Percentiles rank a stretch among this genome's conserved stretches.
Conservation (phyloP, 2,113 vertebrate species). For the Pangasianodon hypophthalmus region DNA sequence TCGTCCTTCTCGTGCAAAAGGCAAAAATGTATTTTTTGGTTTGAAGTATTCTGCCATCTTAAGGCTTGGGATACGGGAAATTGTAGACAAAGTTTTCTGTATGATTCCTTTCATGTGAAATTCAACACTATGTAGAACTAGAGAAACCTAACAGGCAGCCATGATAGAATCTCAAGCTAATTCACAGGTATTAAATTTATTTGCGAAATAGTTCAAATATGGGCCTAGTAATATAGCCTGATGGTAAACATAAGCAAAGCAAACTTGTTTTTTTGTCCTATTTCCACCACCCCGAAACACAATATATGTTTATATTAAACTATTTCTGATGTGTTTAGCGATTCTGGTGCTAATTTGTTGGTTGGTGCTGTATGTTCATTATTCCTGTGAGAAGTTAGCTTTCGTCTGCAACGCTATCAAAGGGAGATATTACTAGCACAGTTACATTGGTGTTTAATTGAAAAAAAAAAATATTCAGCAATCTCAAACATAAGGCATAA, state of each 20-base stretch:
- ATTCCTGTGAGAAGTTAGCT: too few relatives aligned
- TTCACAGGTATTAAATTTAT: background rate
- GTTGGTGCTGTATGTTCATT: too few relatives aligned
- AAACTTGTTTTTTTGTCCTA: background rate
- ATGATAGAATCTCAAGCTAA: background rate
- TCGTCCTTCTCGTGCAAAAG: background rate
- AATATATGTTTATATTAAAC: too few relatives aligned
- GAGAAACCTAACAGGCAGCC: background rate
- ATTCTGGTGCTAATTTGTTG: too few relatives aligned
- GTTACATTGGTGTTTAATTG: background rate
- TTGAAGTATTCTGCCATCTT: background rate
- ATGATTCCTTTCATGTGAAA: background rate
- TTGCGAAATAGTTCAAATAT: background rate
- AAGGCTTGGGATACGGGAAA: background rate
- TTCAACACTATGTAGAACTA: background rate
- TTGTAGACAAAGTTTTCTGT: background rate
- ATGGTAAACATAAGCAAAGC: background rate
- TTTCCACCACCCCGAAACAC: too few relatives aligned
- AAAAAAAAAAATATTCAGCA: background rate
- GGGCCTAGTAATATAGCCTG: background rate
- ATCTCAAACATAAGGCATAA: background rate
- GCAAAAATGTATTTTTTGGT: too few relatives aligned
- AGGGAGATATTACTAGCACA: background rate
- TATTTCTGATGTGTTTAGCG: too few relatives aligned
- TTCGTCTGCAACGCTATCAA: too few relatives aligned